Conservation (phyloP, 2,888 invertebrate genomes). For the Acanthosoma haemorrhoidale region DNA sequence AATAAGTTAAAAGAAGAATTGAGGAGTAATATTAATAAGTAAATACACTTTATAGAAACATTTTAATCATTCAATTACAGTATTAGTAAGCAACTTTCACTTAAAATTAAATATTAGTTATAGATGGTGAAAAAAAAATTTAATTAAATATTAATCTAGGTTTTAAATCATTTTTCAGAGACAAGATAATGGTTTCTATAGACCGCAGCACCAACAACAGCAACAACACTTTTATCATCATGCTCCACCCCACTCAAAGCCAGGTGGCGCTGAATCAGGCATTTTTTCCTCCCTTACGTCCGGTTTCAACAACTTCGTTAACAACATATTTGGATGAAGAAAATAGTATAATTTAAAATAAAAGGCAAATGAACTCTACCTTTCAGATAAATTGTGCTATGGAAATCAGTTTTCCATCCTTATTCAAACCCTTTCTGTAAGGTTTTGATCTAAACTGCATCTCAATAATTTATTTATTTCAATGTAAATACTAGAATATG, state of each 20-base stretch:
- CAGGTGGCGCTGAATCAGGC: slow-evolving; percentile 51
- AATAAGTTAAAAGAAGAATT: no score
- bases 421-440: no score
- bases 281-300: slow-evolving; percentile 71
- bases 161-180: slow-evolving; percentile 39
- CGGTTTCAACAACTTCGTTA: slow-evolving; percentile 71
- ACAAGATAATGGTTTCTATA: slow-evolving; percentile 51
- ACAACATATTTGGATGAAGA: slow-evolving; percentile 64
- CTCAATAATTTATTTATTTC: slow-evolving; percentile 6
- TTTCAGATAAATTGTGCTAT: no score
- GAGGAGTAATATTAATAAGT: no score
- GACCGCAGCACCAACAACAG: slow-evolving; percentile 52
- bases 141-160: no score
- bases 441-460: background rate
- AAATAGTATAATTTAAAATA: background rate
- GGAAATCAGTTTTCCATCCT: no score
- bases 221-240: slow-evolving; percentile 45
- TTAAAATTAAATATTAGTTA: no score
- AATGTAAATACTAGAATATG: background rate
- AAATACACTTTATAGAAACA: no score
- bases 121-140: no score
- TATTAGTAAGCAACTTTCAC: no score
- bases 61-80: no score
- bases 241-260: slow-evolving; percentile 49
- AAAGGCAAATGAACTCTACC: no score